A percentile compares a stretch with the other conserved stretches of the same genome.
Evolutionary conservation across 2,888 invertebrate genomes (phyloP).

Genomic region (Torymus auratus): DNA sequence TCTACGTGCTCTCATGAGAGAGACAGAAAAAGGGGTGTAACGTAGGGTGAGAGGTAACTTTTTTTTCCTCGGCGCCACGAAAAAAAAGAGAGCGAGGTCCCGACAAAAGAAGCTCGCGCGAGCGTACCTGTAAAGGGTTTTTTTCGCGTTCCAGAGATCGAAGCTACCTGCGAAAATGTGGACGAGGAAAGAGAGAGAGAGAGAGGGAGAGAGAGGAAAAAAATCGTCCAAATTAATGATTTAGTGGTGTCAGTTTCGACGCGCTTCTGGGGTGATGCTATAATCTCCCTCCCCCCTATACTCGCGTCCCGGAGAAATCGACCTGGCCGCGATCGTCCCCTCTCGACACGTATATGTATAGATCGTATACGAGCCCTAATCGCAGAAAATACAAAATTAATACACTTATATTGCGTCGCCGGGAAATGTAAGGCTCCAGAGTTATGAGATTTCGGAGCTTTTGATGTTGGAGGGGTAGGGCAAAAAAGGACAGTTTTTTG

Average conservation of each 20-base stretch:
- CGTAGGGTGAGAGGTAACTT: slow-evolving; percentile 59
- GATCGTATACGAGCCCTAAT: slow-evolving; percentile 41
- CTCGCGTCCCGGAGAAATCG: background rate
- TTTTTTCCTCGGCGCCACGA: slow-evolving; percentile 22
- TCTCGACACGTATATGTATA: background rate
- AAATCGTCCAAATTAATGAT: slow-evolving; percentile 75
- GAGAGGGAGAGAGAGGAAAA: slow-evolving; percentile 55
- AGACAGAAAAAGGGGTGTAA: slow-evolving; percentile 58
- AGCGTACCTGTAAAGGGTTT: slow-evolving; percentile 73
- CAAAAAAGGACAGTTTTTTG: no score
- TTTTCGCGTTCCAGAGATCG: slow-evolving; percentile 40
- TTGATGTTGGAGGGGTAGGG: background rate
- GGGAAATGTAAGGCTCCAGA: slow-evolving; percentile 1
- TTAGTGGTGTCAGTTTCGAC: slow-evolving; percentile 74
- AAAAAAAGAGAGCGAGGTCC: slow-evolving; percentile 32
- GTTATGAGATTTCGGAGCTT: slow-evolving; percentile 14
- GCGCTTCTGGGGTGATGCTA: slow-evolving; percentile 64
- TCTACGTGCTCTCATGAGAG: slow-evolving; percentile 61
- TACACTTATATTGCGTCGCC: slow-evolving; percentile 40
- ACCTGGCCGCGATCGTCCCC: slow-evolving; percentile 9
- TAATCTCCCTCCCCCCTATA: slow-evolving; percentile 51
- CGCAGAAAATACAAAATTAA: slow-evolving; percentile 57
- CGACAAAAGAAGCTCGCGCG: slow-evolving; percentile 63
- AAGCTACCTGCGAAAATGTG: slow-evolving; percentile 69
- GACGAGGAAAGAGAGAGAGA: slow-evolving; percentile 42